Evolutionary conservation across 2,113 vertebrate genomes (phyloP).

Genomic region (Sebastes schlegelii): DNA sequence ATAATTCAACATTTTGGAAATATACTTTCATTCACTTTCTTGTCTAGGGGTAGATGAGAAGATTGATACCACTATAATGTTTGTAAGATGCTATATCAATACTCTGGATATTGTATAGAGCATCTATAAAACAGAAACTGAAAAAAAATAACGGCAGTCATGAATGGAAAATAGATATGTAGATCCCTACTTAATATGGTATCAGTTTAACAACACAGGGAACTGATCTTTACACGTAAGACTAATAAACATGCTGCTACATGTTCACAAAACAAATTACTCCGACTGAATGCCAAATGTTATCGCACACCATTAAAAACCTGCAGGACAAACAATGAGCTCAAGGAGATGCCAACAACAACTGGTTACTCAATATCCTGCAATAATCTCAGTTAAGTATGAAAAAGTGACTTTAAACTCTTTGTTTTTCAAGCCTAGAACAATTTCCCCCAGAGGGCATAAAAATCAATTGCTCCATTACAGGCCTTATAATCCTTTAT

Average conservation of each 20-base stretch:
- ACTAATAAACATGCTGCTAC: neutral
- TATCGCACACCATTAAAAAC: slow-evolving; percentile 1
- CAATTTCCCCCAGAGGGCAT: slow-evolving; percentile 12
- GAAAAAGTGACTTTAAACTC: neutral
- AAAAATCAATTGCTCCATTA: slow-evolving; percentile 20
- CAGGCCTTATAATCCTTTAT: slow-evolving; percentile 39
- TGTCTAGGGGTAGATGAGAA: neutral
- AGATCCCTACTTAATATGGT: neutral
- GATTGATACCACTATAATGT: neutral
- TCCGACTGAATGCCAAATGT: neutral
- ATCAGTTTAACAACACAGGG: neutral
- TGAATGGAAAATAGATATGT: neutral
- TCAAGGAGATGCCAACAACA: neutral
- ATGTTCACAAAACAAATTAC: neutral
- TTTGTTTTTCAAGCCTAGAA: slow-evolving; percentile 5
- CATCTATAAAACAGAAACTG: too few relatives aligned
- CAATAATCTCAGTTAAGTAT: slow-evolving; percentile 26
- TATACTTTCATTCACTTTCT: neutral
- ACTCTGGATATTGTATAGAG: too few relatives aligned
- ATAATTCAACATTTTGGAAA: neutral
- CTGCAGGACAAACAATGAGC: slow-evolving; percentile 10
- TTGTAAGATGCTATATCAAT: too few relatives aligned
- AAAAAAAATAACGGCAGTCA: neutral
- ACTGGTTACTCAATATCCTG: slow-evolving; percentile 19
- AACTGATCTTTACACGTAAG: neutral